Percentiles rank a stretch among this genome's conserved stretches.
phyloP scores from a whole-genome alignment of 2,888 invertebrate genomes.

The Sarcophaga carnaria region DNA sequence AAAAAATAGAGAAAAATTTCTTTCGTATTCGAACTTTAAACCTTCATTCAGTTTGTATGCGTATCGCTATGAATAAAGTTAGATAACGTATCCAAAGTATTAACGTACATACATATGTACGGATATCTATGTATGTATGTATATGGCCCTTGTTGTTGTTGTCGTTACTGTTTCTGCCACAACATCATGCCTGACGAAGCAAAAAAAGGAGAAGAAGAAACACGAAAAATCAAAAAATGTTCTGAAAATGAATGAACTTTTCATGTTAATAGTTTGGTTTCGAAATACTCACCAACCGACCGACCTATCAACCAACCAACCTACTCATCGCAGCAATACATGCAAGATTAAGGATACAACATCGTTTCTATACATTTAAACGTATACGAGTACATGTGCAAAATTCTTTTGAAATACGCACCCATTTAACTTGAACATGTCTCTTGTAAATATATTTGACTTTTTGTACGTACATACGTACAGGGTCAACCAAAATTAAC shows the following conservation, averaged over 20 bases:
- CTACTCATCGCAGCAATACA: not conserved
- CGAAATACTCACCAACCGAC: not conserved
- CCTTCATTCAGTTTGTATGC: too few species aligned
- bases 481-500: too few species aligned
- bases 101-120: not conserved
- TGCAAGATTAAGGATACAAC: not conserved
- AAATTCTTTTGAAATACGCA: not conserved
- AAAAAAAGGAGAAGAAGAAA: slow-evolving; percentile 5
- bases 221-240: slow-evolving; percentile 1
- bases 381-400: not conserved
- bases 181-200: slow-evolving; percentile 49
- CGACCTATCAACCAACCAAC: not conserved
- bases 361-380: not conserved
- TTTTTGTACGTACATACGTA: too few species aligned
- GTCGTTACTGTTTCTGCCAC: slow-evolving; percentile 23
- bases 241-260: slow-evolving; percentile 34
- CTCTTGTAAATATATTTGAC: too few species aligned
- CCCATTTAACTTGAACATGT: not conserved
- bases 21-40: too few species aligned
- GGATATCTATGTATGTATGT: not conserved
- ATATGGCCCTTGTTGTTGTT: slow-evolving; percentile 20
- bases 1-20: too few species aligned
- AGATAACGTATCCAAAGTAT: slow-evolving; percentile 46
- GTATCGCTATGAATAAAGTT: not conserved
- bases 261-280: slow-evolving; percentile 52